These are phyloP conservation scores for Lordiphosa stackelbergi DNA, from an alignment of 1,140 invertebrate species.

Conservation along the genomic window DNA sequence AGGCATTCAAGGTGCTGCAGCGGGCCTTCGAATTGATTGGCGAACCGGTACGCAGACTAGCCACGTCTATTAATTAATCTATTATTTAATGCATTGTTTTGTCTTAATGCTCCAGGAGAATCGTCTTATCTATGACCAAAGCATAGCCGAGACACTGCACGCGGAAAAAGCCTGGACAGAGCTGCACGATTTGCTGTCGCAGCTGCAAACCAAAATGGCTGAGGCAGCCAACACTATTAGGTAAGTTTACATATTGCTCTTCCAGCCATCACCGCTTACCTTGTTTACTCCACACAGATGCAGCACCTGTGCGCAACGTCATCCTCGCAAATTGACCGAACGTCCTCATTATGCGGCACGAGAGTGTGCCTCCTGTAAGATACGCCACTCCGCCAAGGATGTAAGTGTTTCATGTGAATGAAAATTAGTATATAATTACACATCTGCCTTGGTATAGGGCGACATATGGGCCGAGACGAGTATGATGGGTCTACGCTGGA, in stretches of 20 bases:
- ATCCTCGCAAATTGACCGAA: slow-evolving; percentile 89
- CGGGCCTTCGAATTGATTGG: slow-evolving; percentile 96
- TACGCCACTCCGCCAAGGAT: slow-evolving; percentile 93
- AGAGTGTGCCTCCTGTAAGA: slow-evolving; percentile 92
- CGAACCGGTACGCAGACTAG: slow-evolving; percentile 83
- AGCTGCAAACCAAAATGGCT: slow-evolving; percentile 95
- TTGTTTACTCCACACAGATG: slow-evolving; percentile 78
- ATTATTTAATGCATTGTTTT: neutral
- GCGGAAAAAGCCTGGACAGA: slow-evolving; percentile 91
- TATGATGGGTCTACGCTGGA: slow-evolving; percentile 91
- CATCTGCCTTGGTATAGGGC: slow-evolving; percentile 80
- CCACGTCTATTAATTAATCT: slow-evolving; percentile 30
- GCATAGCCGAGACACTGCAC: slow-evolving; percentile 85
- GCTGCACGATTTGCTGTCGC: slow-evolving; percentile 87
- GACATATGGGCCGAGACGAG: slow-evolving; percentile 97
- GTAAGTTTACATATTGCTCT: slow-evolving; percentile 45
- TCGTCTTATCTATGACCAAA: slow-evolving; percentile 85
- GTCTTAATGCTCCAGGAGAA: slow-evolving; percentile 81
- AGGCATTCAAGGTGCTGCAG: slow-evolving; percentile 96
- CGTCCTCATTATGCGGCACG: slow-evolving; percentile 92
- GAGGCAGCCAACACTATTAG: slow-evolving; percentile 93
- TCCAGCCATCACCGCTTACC: neutral
- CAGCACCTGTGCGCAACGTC: slow-evolving; percentile 93
- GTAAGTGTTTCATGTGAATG: slow-evolving; percentile 77
- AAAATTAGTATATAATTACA: too few relatives aligned